phyloP scores from a whole-genome alignment of 2,888 invertebrate genomes.

The Scaptomyza parva region DNA sequence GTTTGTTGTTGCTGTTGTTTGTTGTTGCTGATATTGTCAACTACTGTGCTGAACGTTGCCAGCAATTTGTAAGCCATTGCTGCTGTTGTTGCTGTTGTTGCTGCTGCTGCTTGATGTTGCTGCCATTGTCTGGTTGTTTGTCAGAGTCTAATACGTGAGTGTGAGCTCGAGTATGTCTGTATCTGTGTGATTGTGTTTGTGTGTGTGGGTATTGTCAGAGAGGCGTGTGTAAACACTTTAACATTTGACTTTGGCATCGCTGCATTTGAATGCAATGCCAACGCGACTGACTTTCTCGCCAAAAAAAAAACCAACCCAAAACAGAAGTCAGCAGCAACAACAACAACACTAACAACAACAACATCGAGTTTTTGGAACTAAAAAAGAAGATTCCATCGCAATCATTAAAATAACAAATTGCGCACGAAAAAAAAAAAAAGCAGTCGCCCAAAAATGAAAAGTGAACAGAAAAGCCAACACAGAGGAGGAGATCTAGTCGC shows the following conservation, averaged over 20 bases:
- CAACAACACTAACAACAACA: conserved; percentile 15
- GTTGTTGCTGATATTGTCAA: conserved; percentile 52
- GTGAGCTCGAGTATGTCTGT: too few relatives aligned
- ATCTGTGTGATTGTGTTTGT: conserved; percentile 30
- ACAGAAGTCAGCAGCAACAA: conserved; percentile 44
- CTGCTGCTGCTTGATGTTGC: conserved; percentile 35
- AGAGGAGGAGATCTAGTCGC: not conserved
- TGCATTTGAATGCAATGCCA: conserved; percentile 52
- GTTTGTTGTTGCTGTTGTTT: conserved; percentile 11
- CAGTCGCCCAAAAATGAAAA: conserved; percentile 54
- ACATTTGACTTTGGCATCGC: conserved; percentile 44
- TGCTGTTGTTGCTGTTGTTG: conserved; percentile 27
- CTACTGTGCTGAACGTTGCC: conserved; percentile 55
- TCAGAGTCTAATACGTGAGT: conserved; percentile 57
- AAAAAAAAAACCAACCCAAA: conserved; percentile 51
- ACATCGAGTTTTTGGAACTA: not conserved
- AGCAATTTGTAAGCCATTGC: conserved; percentile 59
- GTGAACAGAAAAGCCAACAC: conserved; percentile 63
- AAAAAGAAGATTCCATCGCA: conserved; percentile 72
- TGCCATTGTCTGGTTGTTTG: conserved; percentile 65
- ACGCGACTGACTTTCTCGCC: conserved; percentile 57
- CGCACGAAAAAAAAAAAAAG: conserved; percentile 76
- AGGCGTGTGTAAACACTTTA: conserved; percentile 67
- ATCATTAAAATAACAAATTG: conserved; percentile 80
- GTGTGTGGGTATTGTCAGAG: conserved; percentile 49